Evolutionary conservation across 2,888 invertebrate species (phyloP).

Genomic region (Odontomyia ornata): DNA sequence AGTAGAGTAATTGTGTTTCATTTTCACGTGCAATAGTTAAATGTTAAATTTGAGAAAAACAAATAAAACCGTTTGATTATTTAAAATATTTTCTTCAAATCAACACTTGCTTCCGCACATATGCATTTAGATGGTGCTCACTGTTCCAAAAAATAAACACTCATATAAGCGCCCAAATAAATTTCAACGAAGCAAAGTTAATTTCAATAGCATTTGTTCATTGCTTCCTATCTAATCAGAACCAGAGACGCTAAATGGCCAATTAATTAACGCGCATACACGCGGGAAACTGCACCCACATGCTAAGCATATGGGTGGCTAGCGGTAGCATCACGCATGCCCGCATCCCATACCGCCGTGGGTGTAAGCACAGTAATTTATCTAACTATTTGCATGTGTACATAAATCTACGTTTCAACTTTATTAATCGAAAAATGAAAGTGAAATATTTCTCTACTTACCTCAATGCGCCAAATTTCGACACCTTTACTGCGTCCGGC

Average conservation of each 20-base stretch:
- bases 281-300: not conserved
- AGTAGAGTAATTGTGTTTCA: too few relatives aligned
- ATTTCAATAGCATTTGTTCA: not conserved
- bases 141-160: too few relatives aligned
- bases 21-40: too few relatives aligned
- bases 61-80: too few relatives aligned
- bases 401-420: not conserved
- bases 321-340: not conserved
- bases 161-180: not conserved
- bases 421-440: not conserved
- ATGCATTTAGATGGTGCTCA: too few relatives aligned
- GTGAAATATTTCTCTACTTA: constrained; percentile 62
- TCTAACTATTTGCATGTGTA: not conserved
- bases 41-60: too few relatives aligned
- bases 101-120: too few relatives aligned
- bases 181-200: not conserved
- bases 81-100: too few relatives aligned
- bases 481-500: constrained; percentile 75
- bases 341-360: not conserved
- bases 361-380: not conserved
- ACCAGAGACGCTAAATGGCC: not conserved
- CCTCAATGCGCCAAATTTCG: constrained; percentile 85
- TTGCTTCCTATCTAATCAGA: not conserved
- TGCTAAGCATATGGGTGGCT: not conserved
- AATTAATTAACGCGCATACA: not conserved